Evolutionary conservation across 2,888 invertebrate genomes (phyloP), one percentile per base, ranked within the genome.

Genomic region (Brachycybe producta): DNA sequence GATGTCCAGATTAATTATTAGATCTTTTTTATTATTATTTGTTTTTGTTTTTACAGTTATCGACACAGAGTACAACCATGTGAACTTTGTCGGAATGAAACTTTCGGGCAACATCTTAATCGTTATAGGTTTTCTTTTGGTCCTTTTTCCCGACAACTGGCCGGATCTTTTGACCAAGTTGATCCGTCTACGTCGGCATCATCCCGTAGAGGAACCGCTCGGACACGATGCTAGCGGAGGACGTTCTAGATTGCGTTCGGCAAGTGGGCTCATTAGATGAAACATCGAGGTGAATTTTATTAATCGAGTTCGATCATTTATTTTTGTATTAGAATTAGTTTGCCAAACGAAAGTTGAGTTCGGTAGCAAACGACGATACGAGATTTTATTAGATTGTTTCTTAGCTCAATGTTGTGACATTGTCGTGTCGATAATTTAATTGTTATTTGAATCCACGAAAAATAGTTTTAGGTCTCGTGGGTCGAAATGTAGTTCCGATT

Each of bases 91-190:
- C 62, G 91, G 90, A 38, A 94, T 92, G 92, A 88, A 91, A 72
- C 70, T 92, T 61, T 84, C 91, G n/a, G 92, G 92, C 26, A 83
- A 92, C 65, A 82, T 91, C 57, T 73, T 92, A 49, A 90, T 92
- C 60, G 78, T 82, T 0, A 82, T 87, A 49, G 91, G 92, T 47
- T 90, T 92, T 72, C 82, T 88, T 67, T 75, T 92, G 49, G 91
- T 92, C 55, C 84, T 92, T 81, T 84, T 92, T 60, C 92, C 92
- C 0, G 87, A 88, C 68, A 90, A 92, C 72, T 92, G 92, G 92
- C 90, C 91, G 1, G 86, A 90, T 66, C 91, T 90, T 68, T 85
- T 91, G 67, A 88, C 87, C 63, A 76, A 86, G 59, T 73, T 90
- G 54, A 73, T 91, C 61, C 80, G 88, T 87, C 88, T 49, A 42